Evolutionary conservation across 2,113 vertebrate genomes (phyloP).

Genomic region (Pseudorasbora parva): DNA sequence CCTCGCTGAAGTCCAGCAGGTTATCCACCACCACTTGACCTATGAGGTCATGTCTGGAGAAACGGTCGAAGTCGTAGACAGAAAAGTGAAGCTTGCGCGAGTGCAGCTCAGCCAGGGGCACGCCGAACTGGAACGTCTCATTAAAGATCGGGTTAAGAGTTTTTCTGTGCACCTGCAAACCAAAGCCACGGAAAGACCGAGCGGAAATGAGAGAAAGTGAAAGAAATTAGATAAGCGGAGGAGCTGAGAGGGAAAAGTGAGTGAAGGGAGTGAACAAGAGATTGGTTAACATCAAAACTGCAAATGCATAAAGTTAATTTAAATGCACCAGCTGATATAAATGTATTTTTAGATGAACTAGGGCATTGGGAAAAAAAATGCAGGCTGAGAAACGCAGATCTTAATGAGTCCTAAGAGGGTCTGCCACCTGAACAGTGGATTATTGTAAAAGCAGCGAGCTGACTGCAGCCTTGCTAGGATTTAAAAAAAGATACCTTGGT

Average conservation of each 20-base stretch:
- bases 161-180: slow-evolving; percentile 86
- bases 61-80: slow-evolving; percentile 93
- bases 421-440: slow-evolving; percentile 19
- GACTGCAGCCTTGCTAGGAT: background rate
- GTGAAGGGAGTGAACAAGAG: slow-evolving; percentile 3
- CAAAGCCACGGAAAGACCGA: background rate
- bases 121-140: slow-evolving; percentile 91
- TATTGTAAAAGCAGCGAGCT: background rate
- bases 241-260: slow-evolving; percentile 27
- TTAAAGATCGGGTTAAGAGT: slow-evolving; percentile 93
- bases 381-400: slow-evolving; percentile 9
- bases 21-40: slow-evolving; percentile 94
- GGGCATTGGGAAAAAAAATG: slow-evolving; percentile 19
- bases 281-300: slow-evolving; percentile 16
- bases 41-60: slow-evolving; percentile 92
- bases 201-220: slow-evolving; percentile 19
- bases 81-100: slow-evolving; percentile 93
- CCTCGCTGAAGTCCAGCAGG: slow-evolving; percentile 91
- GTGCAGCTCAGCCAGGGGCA: slow-evolving; percentile 88
- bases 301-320: background rate
- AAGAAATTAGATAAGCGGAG: slow-evolving; percentile 26
- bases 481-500: slow-evolving; percentile 76
- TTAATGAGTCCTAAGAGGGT: slow-evolving; percentile 44
- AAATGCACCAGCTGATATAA: slow-evolving; percentile 11
- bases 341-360: slow-evolving; percentile 40